A percentile compares a stretch with the other conserved stretches of the same genome.
Evolutionary conservation across 1,140 invertebrate genomes (phyloP).

Genomic region (Leptonema lineaticorne): DNA sequence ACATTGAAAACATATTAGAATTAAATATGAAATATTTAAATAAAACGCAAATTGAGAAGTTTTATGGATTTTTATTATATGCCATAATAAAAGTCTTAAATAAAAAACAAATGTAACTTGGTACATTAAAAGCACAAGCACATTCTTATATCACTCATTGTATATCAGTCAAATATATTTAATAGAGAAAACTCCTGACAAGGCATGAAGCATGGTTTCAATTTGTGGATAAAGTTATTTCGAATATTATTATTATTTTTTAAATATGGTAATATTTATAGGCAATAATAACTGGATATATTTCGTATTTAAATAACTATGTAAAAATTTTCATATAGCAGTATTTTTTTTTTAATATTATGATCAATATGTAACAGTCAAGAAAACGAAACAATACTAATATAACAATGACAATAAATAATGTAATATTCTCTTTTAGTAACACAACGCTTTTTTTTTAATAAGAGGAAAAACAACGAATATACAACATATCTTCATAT

Average conservation of each 20-base stretch:
- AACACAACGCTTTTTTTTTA: too few species aligned
- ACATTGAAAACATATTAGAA: too few species aligned
- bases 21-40: not conserved
- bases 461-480: too few species aligned
- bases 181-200: slow-evolving; percentile 49
- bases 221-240: slow-evolving; percentile 38
- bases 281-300: too few species aligned
- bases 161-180: slow-evolving; percentile 54
- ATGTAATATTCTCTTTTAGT: too few species aligned
- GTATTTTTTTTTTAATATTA: too few species aligned
- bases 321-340: slow-evolving; percentile 10
- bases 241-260: too few species aligned
- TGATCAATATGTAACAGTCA: too few species aligned
- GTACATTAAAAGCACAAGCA: slow-evolving; percentile 59
- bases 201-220: slow-evolving; percentile 55
- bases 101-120: slow-evolving; percentile 55
- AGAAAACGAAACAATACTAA: too few species aligned
- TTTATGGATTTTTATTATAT: slow-evolving; percentile 52
- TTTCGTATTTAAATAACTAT: not conserved
- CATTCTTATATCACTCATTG: slow-evolving; percentile 54
- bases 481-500: too few species aligned
- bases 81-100: too few species aligned
- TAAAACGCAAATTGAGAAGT: slow-evolving; percentile 25
- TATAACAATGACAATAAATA: slow-evolving; percentile 2
- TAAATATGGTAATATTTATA: too few species aligned